Conservation (phyloP, 2,113 vertebrate genomes). For the Amazona vittata region DNA sequence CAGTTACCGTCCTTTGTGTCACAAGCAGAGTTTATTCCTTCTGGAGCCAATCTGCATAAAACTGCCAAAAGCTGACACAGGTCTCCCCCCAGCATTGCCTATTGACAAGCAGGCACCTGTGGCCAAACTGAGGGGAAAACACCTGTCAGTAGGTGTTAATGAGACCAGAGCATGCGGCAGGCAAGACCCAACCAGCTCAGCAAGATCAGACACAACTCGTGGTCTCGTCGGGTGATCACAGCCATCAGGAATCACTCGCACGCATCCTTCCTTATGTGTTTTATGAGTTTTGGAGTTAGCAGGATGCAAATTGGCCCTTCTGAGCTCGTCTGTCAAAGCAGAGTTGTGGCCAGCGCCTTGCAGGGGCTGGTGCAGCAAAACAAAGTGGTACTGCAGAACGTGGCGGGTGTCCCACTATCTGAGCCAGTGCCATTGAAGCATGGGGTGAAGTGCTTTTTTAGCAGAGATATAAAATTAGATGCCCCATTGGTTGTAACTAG, state of each 20-base stretch:
- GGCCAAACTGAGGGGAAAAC: neutral
- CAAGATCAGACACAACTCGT: neutral
- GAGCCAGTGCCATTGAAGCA: neutral
- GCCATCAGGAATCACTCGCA: neutral
- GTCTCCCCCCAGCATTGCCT: rapidly evolving
- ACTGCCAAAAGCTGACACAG: neutral
- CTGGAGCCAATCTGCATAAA: neutral
- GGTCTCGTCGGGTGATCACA: neutral
- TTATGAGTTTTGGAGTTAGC: neutral
- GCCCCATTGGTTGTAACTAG: neutral
- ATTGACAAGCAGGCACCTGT: neutral
- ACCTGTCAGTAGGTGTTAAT: slow-evolving; percentile 18
- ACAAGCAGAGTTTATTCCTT: neutral
- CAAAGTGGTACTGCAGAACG: neutral
- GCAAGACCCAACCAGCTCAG: slow-evolving; percentile 33
- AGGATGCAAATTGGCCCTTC: neutral
- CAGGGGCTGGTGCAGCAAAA: neutral
- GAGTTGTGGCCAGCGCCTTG: neutral
- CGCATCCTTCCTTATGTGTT: neutral
- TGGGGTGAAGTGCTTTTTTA: neutral
- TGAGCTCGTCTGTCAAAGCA: neutral
- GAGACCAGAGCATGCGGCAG: neutral
- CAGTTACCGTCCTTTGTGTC: neutral
- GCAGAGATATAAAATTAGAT: neutral
- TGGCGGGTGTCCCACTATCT: neutral